Percentiles rank a stretch among this genome's conserved stretches.
These are phyloP conservation scores for Hololepta plana DNA, from an alignment of 2,888 invertebrate species.

Conservation along the genomic window DNA sequence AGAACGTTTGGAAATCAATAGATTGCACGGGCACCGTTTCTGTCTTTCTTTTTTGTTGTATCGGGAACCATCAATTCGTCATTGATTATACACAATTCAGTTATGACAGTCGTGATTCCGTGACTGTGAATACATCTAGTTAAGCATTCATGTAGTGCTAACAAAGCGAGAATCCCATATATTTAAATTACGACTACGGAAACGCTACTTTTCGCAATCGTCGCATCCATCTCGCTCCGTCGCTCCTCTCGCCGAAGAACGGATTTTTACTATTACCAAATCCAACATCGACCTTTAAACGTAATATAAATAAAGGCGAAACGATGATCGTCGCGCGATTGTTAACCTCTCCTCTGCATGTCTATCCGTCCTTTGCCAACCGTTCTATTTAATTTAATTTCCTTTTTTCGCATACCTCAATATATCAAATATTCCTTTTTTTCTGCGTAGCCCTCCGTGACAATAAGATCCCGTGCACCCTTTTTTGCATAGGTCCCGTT, in stretches of 20 bases:
- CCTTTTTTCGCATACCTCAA: constrained; percentile 17
- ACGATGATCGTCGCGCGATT: no score
- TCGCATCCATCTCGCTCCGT: constrained; percentile 6
- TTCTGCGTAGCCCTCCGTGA: no score
- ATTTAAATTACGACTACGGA: constrained; percentile 19
- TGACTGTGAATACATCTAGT: constrained; percentile 30
- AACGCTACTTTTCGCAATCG: constrained; percentile 8
- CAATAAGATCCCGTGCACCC: constrained; percentile 20
- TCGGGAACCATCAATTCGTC: constrained; percentile 24
- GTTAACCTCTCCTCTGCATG: no score
- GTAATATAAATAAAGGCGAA: no score
- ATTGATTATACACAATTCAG: constrained; percentile 30
- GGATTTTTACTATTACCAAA: no score
- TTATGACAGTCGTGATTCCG: constrained; percentile 29
- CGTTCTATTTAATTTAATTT: no score
- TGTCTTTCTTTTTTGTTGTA: no score
- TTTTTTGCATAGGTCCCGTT: constrained; percentile 29
- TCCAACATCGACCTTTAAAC: no score
- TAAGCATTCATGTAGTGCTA: constrained; percentile 26
- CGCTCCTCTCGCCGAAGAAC: constrained; percentile 9
- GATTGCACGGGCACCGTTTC: no score
- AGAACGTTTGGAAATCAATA: no score
- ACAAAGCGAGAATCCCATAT: constrained; percentile 26
- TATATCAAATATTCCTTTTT: constrained; percentile 22
- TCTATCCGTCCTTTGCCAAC: no score